These are phyloP conservation scores for Lycophotia porphyrea DNA, from an alignment of 2,888 invertebrate species.

Conservation along the genomic window DNA sequence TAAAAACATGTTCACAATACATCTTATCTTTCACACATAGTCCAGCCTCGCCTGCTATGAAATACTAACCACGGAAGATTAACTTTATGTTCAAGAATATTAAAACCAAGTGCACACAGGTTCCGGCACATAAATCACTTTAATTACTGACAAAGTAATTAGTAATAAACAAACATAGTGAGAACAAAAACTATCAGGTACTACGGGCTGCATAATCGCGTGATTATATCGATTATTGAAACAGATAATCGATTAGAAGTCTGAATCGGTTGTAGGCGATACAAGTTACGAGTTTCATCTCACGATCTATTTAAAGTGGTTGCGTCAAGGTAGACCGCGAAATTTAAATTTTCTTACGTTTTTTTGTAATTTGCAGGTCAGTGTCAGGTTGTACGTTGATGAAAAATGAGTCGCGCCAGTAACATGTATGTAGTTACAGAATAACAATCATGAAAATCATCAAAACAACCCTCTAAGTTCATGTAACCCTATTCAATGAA, in stretches of 20 bases:
- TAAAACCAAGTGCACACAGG: conserved; percentile 53
- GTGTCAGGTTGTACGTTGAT: too few relatives aligned
- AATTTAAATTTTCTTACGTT: too few relatives aligned
- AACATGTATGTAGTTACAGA: too few relatives aligned
- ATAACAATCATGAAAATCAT: too few relatives aligned
- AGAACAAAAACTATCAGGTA: conserved; percentile 38
- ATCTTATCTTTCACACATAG: conserved; percentile 37
- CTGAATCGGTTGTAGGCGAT: conserved; percentile 62
- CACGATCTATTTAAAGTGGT: conserved; percentile 58
- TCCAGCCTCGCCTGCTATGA: conserved; percentile 19
- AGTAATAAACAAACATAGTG: conserved; percentile 44
- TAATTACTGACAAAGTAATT: conserved; percentile 50
- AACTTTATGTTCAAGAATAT: conserved; percentile 57
- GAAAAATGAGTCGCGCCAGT: too few relatives aligned
- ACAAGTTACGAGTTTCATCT: conserved; percentile 48
- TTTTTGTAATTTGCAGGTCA: too few relatives aligned
- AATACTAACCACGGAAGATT: conserved; percentile 49
- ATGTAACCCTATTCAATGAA: too few relatives aligned
- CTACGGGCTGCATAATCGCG: conserved; percentile 56
- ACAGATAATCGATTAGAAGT: conserved; percentile 57
- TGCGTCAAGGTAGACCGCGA: too few relatives aligned
- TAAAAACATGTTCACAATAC: conserved; percentile 1
- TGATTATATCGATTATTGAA: conserved; percentile 59
- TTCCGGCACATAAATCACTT: conserved; percentile 52
- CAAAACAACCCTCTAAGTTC: too few relatives aligned